Conservation (phyloP, 2,113 vertebrate species). For the Cryptotis parvus region DNA sequence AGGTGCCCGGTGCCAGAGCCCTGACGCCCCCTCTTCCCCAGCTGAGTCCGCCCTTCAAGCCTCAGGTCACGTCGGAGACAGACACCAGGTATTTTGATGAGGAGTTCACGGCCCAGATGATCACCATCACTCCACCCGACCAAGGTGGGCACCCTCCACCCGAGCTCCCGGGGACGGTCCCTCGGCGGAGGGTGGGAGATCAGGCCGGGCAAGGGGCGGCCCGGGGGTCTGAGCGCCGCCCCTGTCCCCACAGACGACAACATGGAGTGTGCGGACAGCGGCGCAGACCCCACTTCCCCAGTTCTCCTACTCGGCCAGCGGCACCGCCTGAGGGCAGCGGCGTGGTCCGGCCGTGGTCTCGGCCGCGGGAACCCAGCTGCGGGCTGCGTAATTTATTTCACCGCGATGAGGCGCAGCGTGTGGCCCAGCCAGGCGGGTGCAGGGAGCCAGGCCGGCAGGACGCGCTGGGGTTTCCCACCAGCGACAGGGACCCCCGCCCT, state of each 20-base stretch:
- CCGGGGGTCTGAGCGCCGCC: no score
- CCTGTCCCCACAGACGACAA: constrained; percentile 91
- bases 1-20: not conserved
- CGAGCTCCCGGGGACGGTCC: not conserved
- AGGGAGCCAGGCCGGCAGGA: not conserved
- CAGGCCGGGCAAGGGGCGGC: no score
- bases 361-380: not conserved
- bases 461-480: not conserved
- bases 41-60: constrained; percentile 96
- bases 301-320: constrained; percentile 98
- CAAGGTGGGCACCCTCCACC: constrained; percentile 90
- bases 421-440: no score
- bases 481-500: not conserved
- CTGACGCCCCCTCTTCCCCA: constrained; percentile 62
- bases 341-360: no score
- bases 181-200: no score
- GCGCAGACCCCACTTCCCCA: constrained; percentile 96
- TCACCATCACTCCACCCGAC: constrained; percentile 98
- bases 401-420: not conserved
- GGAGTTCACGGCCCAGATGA: constrained; percentile 97
- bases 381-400: constrained; percentile 39
- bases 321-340: constrained; percentile 89
- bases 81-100: constrained; percentile 97
- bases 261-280: constrained; percentile 96
- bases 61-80: constrained; percentile 96